Evolutionary conservation across 1,140 invertebrate genomes (phyloP), one percentile per base, ranked within the genome.

Genomic region (roundworm (Caenorhabditis elegans)): DNA sequence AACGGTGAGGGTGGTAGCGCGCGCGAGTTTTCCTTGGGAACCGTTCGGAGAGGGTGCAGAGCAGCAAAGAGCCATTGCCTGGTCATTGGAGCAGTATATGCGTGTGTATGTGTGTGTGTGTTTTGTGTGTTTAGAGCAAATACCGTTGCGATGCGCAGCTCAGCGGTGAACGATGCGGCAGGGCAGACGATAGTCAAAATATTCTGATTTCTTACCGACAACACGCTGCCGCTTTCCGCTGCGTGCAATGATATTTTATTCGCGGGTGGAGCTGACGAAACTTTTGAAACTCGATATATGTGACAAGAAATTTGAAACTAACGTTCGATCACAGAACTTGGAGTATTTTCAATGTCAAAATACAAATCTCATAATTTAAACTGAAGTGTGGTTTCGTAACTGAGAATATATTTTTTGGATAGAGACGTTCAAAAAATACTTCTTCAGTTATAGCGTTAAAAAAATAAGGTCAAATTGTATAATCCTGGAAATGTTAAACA

Each of bases 111-210:
- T 53, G 24, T 65, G 34, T 70, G 60, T 70, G 60, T 70, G 26
- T 70, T 31, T 70, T 39, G 31, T 70, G 26, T 70, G 60, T 70
- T 19, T 34, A 70, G 60, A 70, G 60, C 60, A 70, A 70, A 70
- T 70, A 70, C 34, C 8, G 60, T 70, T 22, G 60, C 34, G 60
- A 70, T 70, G 60, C 60, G 60, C 60, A 15, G 43, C 60, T 24
- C 28, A 39, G 34, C 60, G 43, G 28, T 34, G 26, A 43, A 60
- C 28, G 60, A 70, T 22, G n/a, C 34, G 28, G 31, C 60, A 34
- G 60, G n/a, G 60, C 19, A 11, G 17, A 22, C 34, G 19, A 70
- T 36, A 70, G 17, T 31, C 34, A 43, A 39, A 39, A 43, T 70
- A 70, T 70, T 70, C 60, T 22, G 34, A 70, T 70, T 70, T 70